These are phyloP conservation scores for Aphelenchoides avenae DNA, from an alignment of 1,140 invertebrate genomes.

Conservation along the genomic window DNA sequence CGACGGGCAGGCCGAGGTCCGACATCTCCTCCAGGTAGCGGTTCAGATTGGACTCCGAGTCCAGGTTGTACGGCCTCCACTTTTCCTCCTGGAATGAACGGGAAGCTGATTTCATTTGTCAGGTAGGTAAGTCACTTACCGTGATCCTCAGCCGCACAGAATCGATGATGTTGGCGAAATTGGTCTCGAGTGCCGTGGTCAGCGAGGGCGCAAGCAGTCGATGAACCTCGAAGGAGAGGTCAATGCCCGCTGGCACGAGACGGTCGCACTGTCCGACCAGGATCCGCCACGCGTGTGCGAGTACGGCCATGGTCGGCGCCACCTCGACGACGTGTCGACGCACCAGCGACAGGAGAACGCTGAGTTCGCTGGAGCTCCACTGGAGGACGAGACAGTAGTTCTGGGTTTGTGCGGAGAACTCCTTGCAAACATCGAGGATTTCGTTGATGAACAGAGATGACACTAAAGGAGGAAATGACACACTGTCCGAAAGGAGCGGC, in stretches of 20 bases:
- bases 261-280: slow-evolving; percentile 58
- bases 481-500: too few species aligned
- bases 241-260: slow-evolving; percentile 71
- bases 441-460: slow-evolving; percentile 81
- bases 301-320: slow-evolving; percentile 58
- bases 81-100: slow-evolving; percentile 40
- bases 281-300: slow-evolving; percentile 39
- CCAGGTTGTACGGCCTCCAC: slow-evolving; percentile 52
- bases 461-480: slow-evolving; percentile 60
- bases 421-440: slow-evolving; percentile 77
- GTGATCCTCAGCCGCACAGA: slow-evolving; percentile 68
- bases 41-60: slow-evolving; percentile 41
- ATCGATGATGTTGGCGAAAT: slow-evolving; percentile 72
- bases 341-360: slow-evolving; percentile 74
- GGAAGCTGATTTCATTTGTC: neutral
- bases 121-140: slow-evolving; percentile 48
- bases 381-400: slow-evolving; percentile 43
- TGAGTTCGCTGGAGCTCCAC: slow-evolving; percentile 68
- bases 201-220: slow-evolving; percentile 71
- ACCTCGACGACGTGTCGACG: slow-evolving; percentile 85
- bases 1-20: slow-evolving; percentile 36
- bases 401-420: slow-evolving; percentile 71
- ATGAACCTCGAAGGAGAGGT: slow-evolving; percentile 78
- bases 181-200: slow-evolving; percentile 66
- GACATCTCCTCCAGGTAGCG: slow-evolving; percentile 48